Percentiles rank a stretch among this genome's conserved stretches.
Evolutionary conservation across 2,888 invertebrate genomes (phyloP).

Genomic region (Athrips mouffetella): DNA sequence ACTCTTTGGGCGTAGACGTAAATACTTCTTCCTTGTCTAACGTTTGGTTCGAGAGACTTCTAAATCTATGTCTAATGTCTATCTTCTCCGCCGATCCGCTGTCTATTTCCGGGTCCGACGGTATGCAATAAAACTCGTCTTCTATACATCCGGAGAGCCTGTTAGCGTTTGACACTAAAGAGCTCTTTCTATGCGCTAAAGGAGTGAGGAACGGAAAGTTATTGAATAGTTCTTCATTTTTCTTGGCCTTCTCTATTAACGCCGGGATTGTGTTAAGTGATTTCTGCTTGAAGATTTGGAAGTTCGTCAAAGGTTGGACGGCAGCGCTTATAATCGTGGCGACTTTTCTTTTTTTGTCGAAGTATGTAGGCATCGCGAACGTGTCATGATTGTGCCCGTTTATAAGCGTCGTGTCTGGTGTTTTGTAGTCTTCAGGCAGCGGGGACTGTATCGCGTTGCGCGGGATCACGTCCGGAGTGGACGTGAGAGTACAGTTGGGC

Average conservation of each 20-base stretch:
- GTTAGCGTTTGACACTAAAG: slow-evolving; percentile 51
- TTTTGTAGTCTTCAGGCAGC: slow-evolving; percentile 48
- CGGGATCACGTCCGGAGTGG: slow-evolving; percentile 60
- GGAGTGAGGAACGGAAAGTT: slow-evolving; percentile 80
- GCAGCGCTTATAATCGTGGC: slow-evolving; percentile 49
- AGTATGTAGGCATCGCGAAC: slow-evolving; percentile 70
- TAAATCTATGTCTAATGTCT: slow-evolving; percentile 52
- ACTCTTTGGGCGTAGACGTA: slow-evolving; percentile 54
- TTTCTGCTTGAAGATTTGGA: slow-evolving; percentile 70
- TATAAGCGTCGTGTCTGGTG: slow-evolving; percentile 49
- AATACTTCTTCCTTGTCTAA: slow-evolving; percentile 35
- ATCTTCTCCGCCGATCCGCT: slow-evolving; percentile 38
- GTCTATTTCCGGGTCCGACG: slow-evolving; percentile 52
- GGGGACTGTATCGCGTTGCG: slow-evolving; percentile 44
- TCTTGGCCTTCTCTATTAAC: slow-evolving; percentile 48
- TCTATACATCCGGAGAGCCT: slow-evolving; percentile 64
- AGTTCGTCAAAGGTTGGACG: slow-evolving; percentile 63
- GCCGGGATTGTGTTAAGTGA: slow-evolving; percentile 70
- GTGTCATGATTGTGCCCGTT: slow-evolving; percentile 38
- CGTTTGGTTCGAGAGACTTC: slow-evolving; percentile 47
- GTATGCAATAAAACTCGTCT: slow-evolving; percentile 70
- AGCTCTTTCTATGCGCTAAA: slow-evolving; percentile 72
- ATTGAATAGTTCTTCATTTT: slow-evolving; percentile 70
- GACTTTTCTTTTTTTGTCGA: slow-evolving; percentile 56
- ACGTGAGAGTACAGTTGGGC: slow-evolving; percentile 52